phyloP scores from a whole-genome alignment of 2,888 invertebrate genomes.

The Cerceris rybyensis region DNA sequence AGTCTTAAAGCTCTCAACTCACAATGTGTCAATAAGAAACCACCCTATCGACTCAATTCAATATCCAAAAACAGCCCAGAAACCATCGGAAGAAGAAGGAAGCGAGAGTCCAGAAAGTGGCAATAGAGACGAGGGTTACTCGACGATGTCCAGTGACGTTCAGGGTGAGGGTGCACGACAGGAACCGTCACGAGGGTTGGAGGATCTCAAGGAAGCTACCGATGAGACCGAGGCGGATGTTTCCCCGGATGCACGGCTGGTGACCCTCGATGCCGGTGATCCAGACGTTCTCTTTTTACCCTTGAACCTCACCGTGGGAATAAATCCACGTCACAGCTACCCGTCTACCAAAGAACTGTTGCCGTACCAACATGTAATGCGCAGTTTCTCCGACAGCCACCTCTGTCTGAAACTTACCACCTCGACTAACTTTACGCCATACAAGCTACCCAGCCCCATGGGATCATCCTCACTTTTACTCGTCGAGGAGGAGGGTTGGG shows the following conservation, averaged over 20 bases:
- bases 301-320: conserved; percentile 85
- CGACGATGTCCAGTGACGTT: conserved; percentile 92
- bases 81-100: conserved; percentile 86
- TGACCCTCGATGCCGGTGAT: conserved; percentile 85
- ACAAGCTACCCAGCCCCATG: conserved; percentile 73
- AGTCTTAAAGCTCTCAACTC: too few species aligned
- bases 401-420: conserved; percentile 88
- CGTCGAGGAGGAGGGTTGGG: conserved; percentile 83
- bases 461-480: conserved; percentile 76
- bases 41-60: too few species aligned
- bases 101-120: conserved; percentile 90
- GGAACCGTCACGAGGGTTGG: conserved; percentile 85
- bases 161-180: conserved; percentile 87
- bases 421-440: conserved; percentile 79
- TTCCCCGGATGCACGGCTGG: conserved; percentile 82
- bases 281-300: conserved; percentile 88
- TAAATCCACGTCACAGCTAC: conserved; percentile 87
- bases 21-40: too few species aligned
- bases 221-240: conserved; percentile 86
- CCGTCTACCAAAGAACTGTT: conserved; percentile 87
- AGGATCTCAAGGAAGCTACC: conserved; percentile 89
- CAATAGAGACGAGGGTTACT: conserved; percentile 91
- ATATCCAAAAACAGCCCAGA: conserved; percentile 77
- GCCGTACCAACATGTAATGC: conserved; percentile 89
- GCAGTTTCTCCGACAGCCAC: conserved; percentile 90